Evolutionary conservation across 2,888 invertebrate genomes (phyloP), one percentile per base, ranked within the genome.

Genomic region (Elmis aenea): DNA sequence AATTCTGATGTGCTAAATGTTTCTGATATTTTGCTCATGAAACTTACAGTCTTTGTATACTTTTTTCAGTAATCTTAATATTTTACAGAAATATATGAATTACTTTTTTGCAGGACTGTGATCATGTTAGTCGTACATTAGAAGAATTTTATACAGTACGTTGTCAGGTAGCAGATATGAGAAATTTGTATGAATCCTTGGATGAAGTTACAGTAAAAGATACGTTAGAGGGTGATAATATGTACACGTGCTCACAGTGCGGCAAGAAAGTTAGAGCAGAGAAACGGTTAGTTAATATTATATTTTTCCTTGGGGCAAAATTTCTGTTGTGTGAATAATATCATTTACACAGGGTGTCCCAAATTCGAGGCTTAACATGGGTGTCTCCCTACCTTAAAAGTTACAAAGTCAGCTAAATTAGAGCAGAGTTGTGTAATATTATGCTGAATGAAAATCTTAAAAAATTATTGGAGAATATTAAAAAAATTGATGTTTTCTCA

Each of bases 171-270:
- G 91, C 94, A 0, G 94, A 95, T 64, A 94, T 95, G 94, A 77
- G 93, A 28, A 93, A 93, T 69, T 72, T 95, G 18, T 91, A 93
- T 58, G 94, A 95, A 68, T 92, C 92, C 14, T 72, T 95, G 14
- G 92, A 94, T 68, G 94, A 95, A 67, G 91, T 95, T n/a, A 94
- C 94, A 0, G 93, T 94, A 5, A 95, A 95, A 64, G 95, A 95
- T 64, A 94, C 93, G 13, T 70, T 95, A 1, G 95, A 95, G 67
- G 95, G 95, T 26, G 95, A 95, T 68, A 95, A 95, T 66, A 95
- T 95, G 86, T 95, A 95, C 66, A 95, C 93, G 0, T 95, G 95
- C 64, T 92, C 92, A 8, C 91, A 92, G 56, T 95, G 94, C 63
- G 86, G 91, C 3, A 88, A 86, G 58, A 95, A 95, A 76, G 95